A percentile compares a stretch with the other conserved stretches of the same genome.
Evolutionary conservation across 2,888 invertebrate genomes (phyloP).

Genomic region (Spodoptera exigua): DNA sequence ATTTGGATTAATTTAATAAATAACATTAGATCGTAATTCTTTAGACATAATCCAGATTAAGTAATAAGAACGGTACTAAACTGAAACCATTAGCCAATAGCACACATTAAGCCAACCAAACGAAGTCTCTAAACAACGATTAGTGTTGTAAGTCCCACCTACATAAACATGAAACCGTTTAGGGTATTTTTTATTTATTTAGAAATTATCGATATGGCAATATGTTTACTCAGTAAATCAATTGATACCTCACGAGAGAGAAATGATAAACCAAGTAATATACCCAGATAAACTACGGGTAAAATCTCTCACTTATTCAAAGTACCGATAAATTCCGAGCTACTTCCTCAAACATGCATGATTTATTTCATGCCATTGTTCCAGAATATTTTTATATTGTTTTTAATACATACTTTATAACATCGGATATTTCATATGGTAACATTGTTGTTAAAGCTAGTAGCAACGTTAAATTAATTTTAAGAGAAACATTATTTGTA

Average conservation of each 20-base stretch:
- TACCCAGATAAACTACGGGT: slow-evolving; percentile 16
- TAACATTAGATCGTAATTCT: slow-evolving; percentile 33
- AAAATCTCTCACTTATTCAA: slow-evolving; percentile 18
- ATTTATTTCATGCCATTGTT: slow-evolving; percentile 16
- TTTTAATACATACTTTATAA: too few relatives aligned
- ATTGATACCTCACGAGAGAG: too few relatives aligned
- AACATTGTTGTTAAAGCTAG: too few relatives aligned
- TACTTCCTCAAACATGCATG: slow-evolving; percentile 19
- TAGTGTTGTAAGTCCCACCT: slow-evolving; percentile 60
- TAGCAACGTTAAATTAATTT: too few relatives aligned
- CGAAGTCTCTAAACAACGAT: slow-evolving; percentile 49
- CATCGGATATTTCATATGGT: too few relatives aligned
- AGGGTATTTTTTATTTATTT: slow-evolving; percentile 1
- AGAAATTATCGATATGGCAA: too few relatives aligned
- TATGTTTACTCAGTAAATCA: too few relatives aligned
- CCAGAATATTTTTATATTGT: too few relatives aligned
- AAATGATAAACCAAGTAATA: slow-evolving; percentile 32
- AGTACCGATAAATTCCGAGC: slow-evolving; percentile 30
- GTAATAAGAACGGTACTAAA: slow-evolving; percentile 35
- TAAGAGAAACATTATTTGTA: too few relatives aligned
- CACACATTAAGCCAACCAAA: slow-evolving; percentile 38
- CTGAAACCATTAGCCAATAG: slow-evolving; percentile 30
- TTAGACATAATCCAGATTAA: slow-evolving; percentile 38
- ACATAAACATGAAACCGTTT: slow-evolving; percentile 60
- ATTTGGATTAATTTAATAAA: slow-evolving; percentile 13